These are phyloP conservation scores for Pseudolycoriella hygida DNA, from an alignment of 2,888 invertebrate genomes.

Conservation along the genomic window DNA sequence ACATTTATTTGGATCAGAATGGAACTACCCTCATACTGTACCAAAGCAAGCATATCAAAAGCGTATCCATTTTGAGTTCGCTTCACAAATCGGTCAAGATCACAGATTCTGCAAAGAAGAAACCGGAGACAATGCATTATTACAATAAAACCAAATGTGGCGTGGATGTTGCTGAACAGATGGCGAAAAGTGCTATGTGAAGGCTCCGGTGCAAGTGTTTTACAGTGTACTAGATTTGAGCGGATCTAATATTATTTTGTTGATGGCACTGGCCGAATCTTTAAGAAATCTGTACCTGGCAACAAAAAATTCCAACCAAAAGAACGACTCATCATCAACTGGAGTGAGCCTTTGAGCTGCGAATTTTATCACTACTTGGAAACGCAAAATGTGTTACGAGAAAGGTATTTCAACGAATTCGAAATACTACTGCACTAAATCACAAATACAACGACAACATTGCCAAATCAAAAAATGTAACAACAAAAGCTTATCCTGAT, in stretches of 20 bases:
- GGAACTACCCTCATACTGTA: background rate
- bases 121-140: slow-evolving; percentile 1
- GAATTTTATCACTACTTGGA: too few species aligned
- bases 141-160: slow-evolving; percentile 3
- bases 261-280: too few species aligned
- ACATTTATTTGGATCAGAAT: background rate
- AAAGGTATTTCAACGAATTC: too few species aligned
- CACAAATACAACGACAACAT: too few species aligned
- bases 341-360: too few species aligned
- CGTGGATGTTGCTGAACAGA: background rate
- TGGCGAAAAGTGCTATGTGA: background rate
- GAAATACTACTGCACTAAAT: too few species aligned
- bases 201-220: slow-evolving; percentile 8
- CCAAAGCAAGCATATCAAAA: slow-evolving; percentile 1
- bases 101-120: background rate
- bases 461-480: too few species aligned
- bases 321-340: too few species aligned
- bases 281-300: too few species aligned
- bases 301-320: too few species aligned
- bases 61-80: background rate
- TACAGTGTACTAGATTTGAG: slow-evolving; percentile 9
- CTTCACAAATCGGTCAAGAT: slow-evolving; percentile 1
- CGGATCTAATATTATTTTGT: slow-evolving; percentile 6
- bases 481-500: too few species aligned
- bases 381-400: too few species aligned